Base-by-base conservation (phyloP, 2,113 vertebrate genomes). In the Tautogolabrus adspersus region DNA sequence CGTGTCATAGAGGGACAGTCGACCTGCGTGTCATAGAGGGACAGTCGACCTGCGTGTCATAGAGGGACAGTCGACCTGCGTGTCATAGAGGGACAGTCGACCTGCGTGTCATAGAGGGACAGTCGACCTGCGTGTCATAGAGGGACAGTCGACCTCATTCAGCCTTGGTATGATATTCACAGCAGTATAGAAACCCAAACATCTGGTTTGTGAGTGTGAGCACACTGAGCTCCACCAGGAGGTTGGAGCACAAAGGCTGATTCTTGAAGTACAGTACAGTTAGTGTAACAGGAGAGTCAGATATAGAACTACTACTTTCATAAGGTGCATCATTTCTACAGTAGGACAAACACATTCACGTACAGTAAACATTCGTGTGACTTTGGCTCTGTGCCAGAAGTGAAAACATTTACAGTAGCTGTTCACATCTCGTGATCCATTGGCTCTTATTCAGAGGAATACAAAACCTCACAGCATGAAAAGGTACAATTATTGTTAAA, bases 291-390 rank as follows among this genome's bases (percentile, higher is more conserved):
- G 69, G 49, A 58, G 3, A 79, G 66, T 73, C 85, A 88, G 42
- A 90, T 74, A 79, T 70, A 87, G 54, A 73, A 76, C 1, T 34
- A 80, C 16, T 63, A 79, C 62, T 62, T 68, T 63, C 16, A 85
- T 83, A 83, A 90, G 84, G 87, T 91, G 81, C 82, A 3, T 82
- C 60, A 78, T 77, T 87, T 85, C 90, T 86, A 88, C 65, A 81
- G 73, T 64, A 49, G 58, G 79, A 90, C 74, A 72, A 83, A 60
- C 81, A 90, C 88, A 87, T 64, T 30, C 88, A 91, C 91, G 85
- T 93, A 93, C 90, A 91, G 78, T 72, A 66, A 85, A 90, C 86
- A 87, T 85, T 87, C 75, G 52, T 10, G 22, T 70, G 66, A 75
- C 65, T 68, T 9, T 5, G 38, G 46, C 44, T 67, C 37, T 6